Percentiles rank a stretch among this genome's conserved stretches.
These are phyloP conservation scores for Luehdorfia chinensis DNA, from an alignment of 1,140 invertebrate genomes.

Conservation along the genomic window DNA sequence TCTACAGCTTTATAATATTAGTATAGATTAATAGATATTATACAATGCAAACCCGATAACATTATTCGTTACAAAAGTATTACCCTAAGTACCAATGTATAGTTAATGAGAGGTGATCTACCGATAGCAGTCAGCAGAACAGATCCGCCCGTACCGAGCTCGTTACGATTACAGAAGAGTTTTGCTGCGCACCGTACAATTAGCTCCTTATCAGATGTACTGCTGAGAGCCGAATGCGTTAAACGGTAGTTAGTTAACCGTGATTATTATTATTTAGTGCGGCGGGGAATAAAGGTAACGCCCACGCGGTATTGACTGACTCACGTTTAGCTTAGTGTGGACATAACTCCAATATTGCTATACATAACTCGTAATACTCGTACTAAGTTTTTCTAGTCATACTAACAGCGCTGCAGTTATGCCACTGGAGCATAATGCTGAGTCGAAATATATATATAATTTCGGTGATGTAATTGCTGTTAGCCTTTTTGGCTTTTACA, in stretches of 20 bases:
- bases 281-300: slow-evolving; percentile 48
- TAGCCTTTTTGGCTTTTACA: too few species aligned
- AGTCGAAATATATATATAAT: too few species aligned
- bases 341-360: slow-evolving; percentile 12
- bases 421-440: too few species aligned
- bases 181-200: slow-evolving; percentile 7
- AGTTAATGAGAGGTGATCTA: slow-evolving; percentile 13
- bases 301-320: slow-evolving; percentile 34
- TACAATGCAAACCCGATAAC: too few species aligned
- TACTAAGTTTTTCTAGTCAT: too few species aligned
- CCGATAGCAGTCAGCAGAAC: slow-evolving; percentile 12
- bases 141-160: neutral
- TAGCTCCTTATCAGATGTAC: slow-evolving; percentile 53
- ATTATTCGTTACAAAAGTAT: too few species aligned
- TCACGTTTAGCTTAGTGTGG: slow-evolving; percentile 19
- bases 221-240: slow-evolving; percentile 58
- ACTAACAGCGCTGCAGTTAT: too few species aligned
- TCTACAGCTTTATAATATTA: too few species aligned
- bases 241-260: slow-evolving; percentile 69
- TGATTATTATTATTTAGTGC: slow-evolving; percentile 73
- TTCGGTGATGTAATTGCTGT: too few species aligned
- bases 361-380: too few species aligned
- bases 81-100: too few species aligned
- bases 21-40: too few species aligned
- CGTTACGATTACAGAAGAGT: slow-evolving; percentile 5